Conservation (phyloP, 2,797 vertebrate species). For the Macrochelys suwanniensis region DNA sequence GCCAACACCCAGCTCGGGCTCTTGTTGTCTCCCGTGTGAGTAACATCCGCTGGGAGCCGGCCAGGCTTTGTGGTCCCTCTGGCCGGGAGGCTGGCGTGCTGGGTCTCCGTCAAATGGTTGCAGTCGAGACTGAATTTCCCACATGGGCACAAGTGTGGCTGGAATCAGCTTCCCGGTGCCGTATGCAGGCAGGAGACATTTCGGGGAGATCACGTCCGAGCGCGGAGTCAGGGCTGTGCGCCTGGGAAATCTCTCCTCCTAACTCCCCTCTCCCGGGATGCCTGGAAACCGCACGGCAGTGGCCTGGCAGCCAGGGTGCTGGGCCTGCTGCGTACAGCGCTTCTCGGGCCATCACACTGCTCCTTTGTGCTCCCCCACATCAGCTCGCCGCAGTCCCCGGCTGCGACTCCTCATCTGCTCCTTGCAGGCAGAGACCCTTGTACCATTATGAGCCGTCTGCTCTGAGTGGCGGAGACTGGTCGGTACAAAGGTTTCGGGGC, state of each 20-base stretch:
- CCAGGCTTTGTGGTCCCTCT: background rate
- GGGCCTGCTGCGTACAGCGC: background rate
- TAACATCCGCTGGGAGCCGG: background rate
- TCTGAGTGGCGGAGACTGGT: background rate
- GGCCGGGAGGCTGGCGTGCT: background rate
- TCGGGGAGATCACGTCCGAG: no score
- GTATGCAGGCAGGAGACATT: background rate
- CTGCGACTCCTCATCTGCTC: background rate
- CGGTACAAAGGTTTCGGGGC: background rate
- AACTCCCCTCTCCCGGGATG: background rate
- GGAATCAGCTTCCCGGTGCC: background rate
- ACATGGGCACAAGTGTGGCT: no score
- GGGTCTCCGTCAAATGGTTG: background rate
- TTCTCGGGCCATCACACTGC: accelerated
- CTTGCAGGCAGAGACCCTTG: background rate
- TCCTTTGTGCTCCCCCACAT: background rate
- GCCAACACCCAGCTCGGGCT: accelerated
- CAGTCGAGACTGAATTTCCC: background rate
- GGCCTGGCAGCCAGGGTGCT: background rate
- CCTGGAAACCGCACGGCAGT: background rate
- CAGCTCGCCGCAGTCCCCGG: background rate
- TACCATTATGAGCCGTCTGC: background rate
- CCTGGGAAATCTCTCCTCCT: background rate
- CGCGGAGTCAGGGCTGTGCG: background rate
- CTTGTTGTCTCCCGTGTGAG: accelerated